Percentiles rank a stretch among this genome's conserved stretches.
phyloP scores from a whole-genome alignment of 2,113 vertebrate species.

The Sprattus sprattus region DNA sequence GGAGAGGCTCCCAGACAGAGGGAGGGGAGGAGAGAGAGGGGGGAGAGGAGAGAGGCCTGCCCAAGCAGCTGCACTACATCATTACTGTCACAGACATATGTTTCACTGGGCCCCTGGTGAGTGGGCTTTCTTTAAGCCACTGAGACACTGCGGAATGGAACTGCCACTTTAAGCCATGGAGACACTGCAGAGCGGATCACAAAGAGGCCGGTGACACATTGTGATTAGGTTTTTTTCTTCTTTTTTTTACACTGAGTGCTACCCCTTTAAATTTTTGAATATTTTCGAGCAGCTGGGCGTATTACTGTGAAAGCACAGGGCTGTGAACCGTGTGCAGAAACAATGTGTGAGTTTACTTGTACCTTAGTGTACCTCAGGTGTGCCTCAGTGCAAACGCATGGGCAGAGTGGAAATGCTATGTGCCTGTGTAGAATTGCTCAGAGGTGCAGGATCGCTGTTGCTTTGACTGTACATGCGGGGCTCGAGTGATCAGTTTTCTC shows the following conservation, averaged over 20 bases:
- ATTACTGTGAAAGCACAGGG: not conserved
- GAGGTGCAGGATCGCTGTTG: not conserved
- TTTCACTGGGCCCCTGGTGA: not conserved
- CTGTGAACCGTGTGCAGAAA: not conserved
- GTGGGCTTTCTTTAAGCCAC: not conserved
- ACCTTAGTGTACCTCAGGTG: not conserved
- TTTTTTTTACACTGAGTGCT: not conserved
- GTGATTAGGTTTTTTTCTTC: not conserved
- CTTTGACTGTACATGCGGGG: not conserved
- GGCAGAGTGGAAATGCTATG: not conserved
- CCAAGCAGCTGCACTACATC: not conserved
- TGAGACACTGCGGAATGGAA: not conserved
- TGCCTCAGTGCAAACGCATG: not conserved
- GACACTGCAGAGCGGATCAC: not conserved
- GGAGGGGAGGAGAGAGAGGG: conserved; percentile 31
- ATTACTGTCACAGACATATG: conserved; percentile 13
- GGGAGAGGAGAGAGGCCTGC: not conserved
- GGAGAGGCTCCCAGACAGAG: conserved; percentile 34
- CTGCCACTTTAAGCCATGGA: not conserved
- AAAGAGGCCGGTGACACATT: not conserved
- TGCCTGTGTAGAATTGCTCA: not conserved
- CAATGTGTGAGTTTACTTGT: not conserved
- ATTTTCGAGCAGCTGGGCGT: not conserved
- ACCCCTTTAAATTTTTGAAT: not conserved
- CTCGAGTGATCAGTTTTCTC: not conserved